Conservation (phyloP, 2,113 vertebrate species). For the Mungos mungo region DNA sequence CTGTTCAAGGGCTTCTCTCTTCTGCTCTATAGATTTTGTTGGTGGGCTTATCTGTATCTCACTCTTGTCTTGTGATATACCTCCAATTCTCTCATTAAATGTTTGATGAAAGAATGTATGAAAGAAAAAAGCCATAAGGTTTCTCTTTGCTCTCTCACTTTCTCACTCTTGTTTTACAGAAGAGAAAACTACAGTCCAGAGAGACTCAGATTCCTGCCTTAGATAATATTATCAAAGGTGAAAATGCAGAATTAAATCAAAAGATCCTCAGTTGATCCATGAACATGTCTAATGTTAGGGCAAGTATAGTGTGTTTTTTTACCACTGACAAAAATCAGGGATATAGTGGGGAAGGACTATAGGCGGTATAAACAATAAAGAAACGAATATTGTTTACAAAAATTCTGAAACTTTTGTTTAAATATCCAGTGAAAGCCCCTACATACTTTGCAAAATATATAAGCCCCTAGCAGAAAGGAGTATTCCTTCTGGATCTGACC, state of each 20-base stretch:
- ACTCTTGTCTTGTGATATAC: background rate
- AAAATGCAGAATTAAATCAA: background rate
- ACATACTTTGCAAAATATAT: background rate
- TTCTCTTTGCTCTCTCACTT: background rate
- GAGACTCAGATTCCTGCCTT: background rate
- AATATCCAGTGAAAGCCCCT: background rate
- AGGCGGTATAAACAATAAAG: background rate
- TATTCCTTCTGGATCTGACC: background rate
- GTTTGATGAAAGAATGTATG: background rate
- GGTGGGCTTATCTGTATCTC: background rate
- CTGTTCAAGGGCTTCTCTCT: background rate
- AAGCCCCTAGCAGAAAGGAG: background rate
- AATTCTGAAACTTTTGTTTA: background rate
- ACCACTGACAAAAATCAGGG: background rate
- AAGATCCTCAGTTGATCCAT: background rate
- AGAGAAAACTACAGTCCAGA: background rate
- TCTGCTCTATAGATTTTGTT: background rate
- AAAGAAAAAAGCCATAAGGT: background rate
- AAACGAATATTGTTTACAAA: background rate
- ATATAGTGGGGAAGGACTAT: background rate
- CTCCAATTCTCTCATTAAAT: background rate
- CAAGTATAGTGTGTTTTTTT: background rate
- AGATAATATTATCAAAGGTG: background rate
- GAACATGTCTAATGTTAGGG: background rate
- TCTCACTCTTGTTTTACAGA: background rate